Base-by-base conservation (phyloP, 2,113 vertebrate species). In the Mungos mungo region DNA sequence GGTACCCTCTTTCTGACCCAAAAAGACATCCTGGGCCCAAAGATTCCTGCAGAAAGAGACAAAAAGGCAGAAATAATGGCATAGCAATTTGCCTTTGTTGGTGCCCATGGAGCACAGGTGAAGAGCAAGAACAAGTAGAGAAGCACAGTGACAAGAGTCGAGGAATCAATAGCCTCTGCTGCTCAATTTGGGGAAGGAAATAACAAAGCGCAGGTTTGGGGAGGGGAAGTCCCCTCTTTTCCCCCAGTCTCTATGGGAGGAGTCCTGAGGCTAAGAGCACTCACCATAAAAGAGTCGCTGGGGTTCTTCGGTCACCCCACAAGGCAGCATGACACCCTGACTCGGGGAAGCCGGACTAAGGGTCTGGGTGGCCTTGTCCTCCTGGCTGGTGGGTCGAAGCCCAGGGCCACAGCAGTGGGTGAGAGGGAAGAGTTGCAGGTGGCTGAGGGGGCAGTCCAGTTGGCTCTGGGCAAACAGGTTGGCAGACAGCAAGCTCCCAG, bases 241-340 rank as follows among this genome's bases (percentile, higher is more conserved):
- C 84, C 92, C 98, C 88, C 97, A 97, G 84, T 90, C 83, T 98
- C 97, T 95, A 97, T 41, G 68, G 92, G 74, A 93, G 68, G 69
- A 96, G 86, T 86, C 90, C 71, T 89, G 69, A 98, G 97, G 96
- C 98, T 98, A 79, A 79, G 38, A 98, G 95, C 96, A 98, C 98
- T 99, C 98, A 99, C 99, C 99, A 98, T 99, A 99, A 98, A 99
- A 99, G 97, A 99, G 99, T 98, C 99, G 98, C 97, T 98, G 99
- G 95, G 99, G 99, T 97, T 99, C 98, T 98, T 99, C 99, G 77
- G 98, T 99, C 96, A 99, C 99, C 98, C 99, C 99, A 98, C 99
- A 99, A 97, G 99, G 99, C 98, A 99, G 98, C 99, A 99, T 99
- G 98, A 99, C 98, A 98, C 99, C 99, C 97, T 99, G 98, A 98